phyloP scores from a whole-genome alignment of 2,888 invertebrate species.

The Watsonalla cultraria region DNA sequence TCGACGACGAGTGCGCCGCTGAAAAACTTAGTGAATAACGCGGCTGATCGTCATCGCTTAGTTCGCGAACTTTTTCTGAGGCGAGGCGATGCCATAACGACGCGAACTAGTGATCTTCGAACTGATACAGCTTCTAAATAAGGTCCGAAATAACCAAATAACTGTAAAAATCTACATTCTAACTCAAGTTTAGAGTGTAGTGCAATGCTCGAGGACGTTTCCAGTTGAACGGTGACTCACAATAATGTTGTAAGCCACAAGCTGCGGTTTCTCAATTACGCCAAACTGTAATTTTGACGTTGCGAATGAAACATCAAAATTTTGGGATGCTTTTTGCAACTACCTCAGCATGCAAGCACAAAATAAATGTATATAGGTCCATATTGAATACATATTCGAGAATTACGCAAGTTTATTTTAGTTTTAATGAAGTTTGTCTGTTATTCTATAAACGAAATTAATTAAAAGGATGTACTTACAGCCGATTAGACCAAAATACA shows the following conservation, averaged over 20 bases:
- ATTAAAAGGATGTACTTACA: too few relatives aligned
- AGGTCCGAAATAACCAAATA: neutral
- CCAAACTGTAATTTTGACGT: constrained; percentile 19
- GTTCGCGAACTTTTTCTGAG: too few relatives aligned
- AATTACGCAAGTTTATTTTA: too few relatives aligned
- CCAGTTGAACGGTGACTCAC: constrained; percentile 38
- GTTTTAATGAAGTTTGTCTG: too few relatives aligned
- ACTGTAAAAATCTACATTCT: neutral
- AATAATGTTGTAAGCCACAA: constrained; percentile 33
- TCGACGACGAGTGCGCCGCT: too few relatives aligned
- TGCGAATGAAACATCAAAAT: constrained; percentile 7
- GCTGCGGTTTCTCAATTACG: constrained; percentile 39
- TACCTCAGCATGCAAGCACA: neutral
- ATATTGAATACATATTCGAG: too few relatives aligned
- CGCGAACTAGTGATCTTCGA: neutral
- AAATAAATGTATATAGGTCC: neutral
- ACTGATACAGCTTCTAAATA: neutral
- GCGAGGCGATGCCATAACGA: too few relatives aligned
- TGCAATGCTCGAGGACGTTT: constrained; percentile 20
- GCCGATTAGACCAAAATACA: too few relatives aligned
- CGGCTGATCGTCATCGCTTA: too few relatives aligned
- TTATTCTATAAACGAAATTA: too few relatives aligned
- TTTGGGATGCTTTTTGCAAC: neutral
- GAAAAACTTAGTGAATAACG: too few relatives aligned
- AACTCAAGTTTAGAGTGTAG: neutral